Evolutionary conservation across 2,113 vertebrate species (phyloP).

Genomic region (Alces alces): DNA sequence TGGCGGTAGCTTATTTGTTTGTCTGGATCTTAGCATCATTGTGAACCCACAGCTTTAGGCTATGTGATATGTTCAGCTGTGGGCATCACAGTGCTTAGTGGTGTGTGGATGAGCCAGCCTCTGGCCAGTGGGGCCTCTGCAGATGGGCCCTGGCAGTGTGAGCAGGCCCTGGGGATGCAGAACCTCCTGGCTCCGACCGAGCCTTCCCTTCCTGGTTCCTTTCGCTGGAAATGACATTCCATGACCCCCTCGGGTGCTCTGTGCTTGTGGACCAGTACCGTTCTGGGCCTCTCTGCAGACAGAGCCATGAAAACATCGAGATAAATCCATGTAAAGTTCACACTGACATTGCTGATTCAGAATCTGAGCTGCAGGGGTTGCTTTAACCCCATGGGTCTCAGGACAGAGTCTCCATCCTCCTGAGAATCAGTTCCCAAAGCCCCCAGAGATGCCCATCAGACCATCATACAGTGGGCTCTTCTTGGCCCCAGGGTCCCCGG

Average conservation of each 20-base stretch:
- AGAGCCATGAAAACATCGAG: background rate
- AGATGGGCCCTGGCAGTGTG: background rate
- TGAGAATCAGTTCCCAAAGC: rapidly evolving
- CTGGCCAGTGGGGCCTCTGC: background rate
- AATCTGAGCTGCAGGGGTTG: background rate
- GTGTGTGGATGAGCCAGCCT: background rate
- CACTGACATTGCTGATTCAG: background rate
- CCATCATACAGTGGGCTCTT: background rate
- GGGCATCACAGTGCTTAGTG: background rate
- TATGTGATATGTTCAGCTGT: background rate
- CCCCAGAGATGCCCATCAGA: background rate
- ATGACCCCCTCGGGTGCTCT: too few relatives aligned
- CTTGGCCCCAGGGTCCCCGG: background rate
- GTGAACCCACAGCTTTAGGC: background rate
- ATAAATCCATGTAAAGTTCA: too few relatives aligned
- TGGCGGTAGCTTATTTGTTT: background rate
- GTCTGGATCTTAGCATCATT: too few relatives aligned
- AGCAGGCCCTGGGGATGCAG: rapidly evolving
- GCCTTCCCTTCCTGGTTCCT: background rate
- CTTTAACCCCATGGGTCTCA: background rate
- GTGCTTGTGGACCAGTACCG: too few relatives aligned
- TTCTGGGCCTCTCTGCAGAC: background rate
- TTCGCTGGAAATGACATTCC: background rate
- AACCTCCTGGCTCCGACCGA: background rate
- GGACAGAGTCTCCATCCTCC: background rate